Conservation (phyloP, 1,140 invertebrate species). For the Zelostemma sp. region DNA sequence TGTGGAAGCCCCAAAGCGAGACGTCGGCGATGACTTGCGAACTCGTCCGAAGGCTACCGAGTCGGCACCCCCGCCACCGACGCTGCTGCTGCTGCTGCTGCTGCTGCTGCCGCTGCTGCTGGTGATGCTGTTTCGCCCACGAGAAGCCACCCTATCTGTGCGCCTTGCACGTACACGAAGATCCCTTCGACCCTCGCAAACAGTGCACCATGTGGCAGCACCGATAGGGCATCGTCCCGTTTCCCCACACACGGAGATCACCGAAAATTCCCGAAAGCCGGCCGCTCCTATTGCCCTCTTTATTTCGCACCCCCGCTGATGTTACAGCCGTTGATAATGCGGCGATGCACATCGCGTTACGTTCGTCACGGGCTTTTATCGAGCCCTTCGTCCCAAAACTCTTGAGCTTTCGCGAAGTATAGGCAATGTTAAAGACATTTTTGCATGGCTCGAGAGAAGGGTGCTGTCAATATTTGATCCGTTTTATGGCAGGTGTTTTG, state of each 20-base stretch:
- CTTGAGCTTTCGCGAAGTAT: too few species aligned
- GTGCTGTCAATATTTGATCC: too few species aligned
- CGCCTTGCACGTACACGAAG: not conserved
- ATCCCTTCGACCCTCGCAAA: constrained; percentile 35
- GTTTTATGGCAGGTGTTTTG: too few species aligned
- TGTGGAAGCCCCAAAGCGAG: constrained; percentile 67
- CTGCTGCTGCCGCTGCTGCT: not conserved
- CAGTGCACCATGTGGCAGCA: constrained; percentile 60
- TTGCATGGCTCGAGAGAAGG: too few species aligned
- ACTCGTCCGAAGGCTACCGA: constrained; percentile 58
- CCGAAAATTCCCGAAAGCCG: not conserved
- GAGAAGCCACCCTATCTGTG: constrained; percentile 22
- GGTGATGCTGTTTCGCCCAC: constrained; percentile 5
- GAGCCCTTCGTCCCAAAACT: not conserved
- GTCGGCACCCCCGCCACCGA: constrained; percentile 45
- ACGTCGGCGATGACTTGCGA: constrained; percentile 62
- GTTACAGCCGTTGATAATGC: not conserved
- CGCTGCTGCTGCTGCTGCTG: constrained; percentile 8
- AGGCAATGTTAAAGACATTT: too few species aligned
- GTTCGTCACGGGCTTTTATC: not conserved
- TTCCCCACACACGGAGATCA: not conserved
- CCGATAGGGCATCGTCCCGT: constrained; percentile 53
- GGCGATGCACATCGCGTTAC: not conserved
- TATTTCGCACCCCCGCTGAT: not conserved
- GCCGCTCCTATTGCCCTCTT: constrained; percentile 3